Evolutionary conservation across 2,888 invertebrate species (phyloP).

Genomic region (Eurytoma adleriae): DNA sequence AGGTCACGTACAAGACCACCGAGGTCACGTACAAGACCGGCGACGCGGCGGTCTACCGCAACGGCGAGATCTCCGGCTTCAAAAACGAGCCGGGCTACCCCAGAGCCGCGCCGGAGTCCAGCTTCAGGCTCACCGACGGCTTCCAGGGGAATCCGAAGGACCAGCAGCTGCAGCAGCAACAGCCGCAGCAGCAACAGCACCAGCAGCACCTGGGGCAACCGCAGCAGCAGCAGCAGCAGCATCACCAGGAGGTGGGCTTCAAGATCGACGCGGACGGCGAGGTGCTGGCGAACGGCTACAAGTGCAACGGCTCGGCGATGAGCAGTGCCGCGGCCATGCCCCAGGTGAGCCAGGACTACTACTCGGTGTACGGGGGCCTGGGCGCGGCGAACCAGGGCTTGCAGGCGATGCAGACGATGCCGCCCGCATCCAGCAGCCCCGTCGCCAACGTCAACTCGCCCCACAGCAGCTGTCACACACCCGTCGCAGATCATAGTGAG

Average conservation of each 20-base stretch:
- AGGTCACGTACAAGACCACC: conserved; percentile 74
- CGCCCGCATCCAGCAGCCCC: conserved; percentile 64
- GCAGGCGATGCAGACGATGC: conserved; percentile 66
- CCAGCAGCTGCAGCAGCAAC: conserved; percentile 61
- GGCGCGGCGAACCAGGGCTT: conserved; percentile 61
- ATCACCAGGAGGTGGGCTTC: conserved; percentile 63
- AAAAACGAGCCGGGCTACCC: conserved; percentile 69
- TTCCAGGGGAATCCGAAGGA: conserved; percentile 65
- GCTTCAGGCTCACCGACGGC: conserved; percentile 59
- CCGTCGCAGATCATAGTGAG: conserved; percentile 71
- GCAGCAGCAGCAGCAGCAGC: conserved; percentile 58
- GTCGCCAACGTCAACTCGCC: conserved; percentile 65
- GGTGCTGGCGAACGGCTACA: conserved; percentile 9
- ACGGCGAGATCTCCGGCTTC: conserved; percentile 70
- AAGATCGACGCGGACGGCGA: conserved; percentile 60
- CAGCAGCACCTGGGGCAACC: conserved; percentile 63
- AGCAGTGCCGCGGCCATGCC: not conserved
- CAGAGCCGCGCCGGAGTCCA: conserved; percentile 54
- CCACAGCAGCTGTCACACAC: conserved; percentile 69
- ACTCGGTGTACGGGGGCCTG: conserved; percentile 67
- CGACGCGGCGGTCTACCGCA: conserved; percentile 68
- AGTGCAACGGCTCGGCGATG: conserved; percentile 13
- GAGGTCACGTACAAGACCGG: conserved; percentile 74
- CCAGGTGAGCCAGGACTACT: conserved; percentile 65
- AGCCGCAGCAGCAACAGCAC: conserved; percentile 42